A percentile compares a stretch with the other conserved stretches of the same genome.
Conservation (phyloP, 2,797 vertebrate species). For the Sciurus carolinensis region DNA sequence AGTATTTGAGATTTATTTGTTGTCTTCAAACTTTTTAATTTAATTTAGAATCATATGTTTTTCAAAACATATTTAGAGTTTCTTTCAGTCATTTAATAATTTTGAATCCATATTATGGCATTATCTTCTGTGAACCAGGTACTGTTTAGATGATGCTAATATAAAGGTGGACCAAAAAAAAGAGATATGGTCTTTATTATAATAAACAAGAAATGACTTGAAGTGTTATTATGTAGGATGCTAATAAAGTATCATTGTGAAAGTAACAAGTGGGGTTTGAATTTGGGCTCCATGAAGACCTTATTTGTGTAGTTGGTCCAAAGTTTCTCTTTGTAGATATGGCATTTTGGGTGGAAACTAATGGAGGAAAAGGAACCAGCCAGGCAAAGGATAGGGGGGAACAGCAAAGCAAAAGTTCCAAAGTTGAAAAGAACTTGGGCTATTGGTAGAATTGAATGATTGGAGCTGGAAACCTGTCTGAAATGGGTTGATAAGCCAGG, state of each 20-base stretch:
- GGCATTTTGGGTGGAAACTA: not conserved
- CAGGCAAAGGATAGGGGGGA: not conserved
- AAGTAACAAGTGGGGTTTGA: not conserved
- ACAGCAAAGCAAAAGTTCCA: not conserved
- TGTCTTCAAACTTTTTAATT: constrained; percentile 33
- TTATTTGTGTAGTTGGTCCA: not conserved
- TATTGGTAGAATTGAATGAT: not conserved
- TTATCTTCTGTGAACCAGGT: not conserved
- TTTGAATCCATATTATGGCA: not conserved
- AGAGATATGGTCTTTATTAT: not conserved
- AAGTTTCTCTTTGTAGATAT: not conserved
- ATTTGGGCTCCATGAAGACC: not conserved
- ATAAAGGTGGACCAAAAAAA: not conserved
- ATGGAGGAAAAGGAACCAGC: not conserved
- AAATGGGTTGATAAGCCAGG: not conserved
- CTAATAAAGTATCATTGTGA: not conserved
- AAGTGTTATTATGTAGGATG: not conserved
- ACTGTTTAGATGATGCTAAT: not conserved
- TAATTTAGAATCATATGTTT: constrained; percentile 45
- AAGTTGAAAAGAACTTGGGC: not conserved
- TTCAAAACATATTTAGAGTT: constrained; percentile 3
- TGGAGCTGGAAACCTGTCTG: not conserved
- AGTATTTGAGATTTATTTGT: constrained; percentile 38
- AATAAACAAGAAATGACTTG: not conserved
- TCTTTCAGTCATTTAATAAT: not conserved